Percentiles rank a stretch among this genome's conserved stretches.
Evolutionary conservation across 2,113 vertebrate species (phyloP).

Genomic region (Leuciscus idus): DNA sequence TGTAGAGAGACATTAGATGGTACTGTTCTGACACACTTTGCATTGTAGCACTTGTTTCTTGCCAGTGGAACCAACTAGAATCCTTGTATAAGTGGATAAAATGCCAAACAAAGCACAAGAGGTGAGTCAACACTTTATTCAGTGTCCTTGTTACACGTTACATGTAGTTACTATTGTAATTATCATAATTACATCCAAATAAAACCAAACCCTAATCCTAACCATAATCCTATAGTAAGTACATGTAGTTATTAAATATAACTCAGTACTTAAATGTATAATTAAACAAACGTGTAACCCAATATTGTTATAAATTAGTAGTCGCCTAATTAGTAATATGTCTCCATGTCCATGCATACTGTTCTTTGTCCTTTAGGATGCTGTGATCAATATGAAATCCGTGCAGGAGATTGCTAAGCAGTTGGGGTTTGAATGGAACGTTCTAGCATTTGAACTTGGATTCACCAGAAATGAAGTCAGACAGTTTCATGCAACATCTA

Average conservation of each 20-base stretch:
- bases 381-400: conserved; percentile 79
- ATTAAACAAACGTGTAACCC: no score
- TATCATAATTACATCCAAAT: no score
- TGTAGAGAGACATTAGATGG: background rate
- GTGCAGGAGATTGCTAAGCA: conserved; percentile 76
- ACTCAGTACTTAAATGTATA: no score
- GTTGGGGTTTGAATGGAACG: conserved; percentile 79
- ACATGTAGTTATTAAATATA: no score
- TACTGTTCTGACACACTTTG: background rate
- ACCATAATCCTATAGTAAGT: no score
- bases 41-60: conserved; percentile 19
- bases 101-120: conserved; percentile 82
- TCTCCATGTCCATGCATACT: background rate
- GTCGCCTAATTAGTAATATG: no score
- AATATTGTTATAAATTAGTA: background rate
- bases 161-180: no score
- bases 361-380: conserved; percentile 70
- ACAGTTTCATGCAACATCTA: conserved; percentile 72
- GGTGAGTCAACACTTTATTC: conserved; percentile 61
- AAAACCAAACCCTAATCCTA: no score
- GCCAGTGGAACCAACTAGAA: background rate
- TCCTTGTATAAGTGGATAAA: conserved; percentile 52
- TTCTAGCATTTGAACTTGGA: conserved; percentile 76
- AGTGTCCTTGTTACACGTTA: no score
- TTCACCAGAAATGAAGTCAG: conserved; percentile 76